Evolutionary conservation across 2,113 vertebrate genomes (phyloP), one percentile per base, ranked within the genome.

Genomic region (Cisticola juncidis): DNA sequence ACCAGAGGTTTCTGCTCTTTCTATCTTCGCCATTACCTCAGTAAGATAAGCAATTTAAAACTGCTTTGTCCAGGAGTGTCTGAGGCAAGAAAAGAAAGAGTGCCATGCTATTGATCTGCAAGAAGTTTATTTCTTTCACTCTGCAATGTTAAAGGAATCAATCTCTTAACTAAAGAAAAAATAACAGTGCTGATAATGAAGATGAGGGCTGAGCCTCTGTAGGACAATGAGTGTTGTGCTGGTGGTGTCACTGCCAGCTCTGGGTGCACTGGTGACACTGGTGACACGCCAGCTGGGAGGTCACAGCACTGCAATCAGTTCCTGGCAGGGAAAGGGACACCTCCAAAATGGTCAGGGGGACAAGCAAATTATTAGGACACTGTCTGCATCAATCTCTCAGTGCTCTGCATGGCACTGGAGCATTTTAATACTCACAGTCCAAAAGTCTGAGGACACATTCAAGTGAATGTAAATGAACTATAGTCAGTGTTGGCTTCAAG

Each of bases 101-200:
- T 69, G 25, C 65, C 38, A 17, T 36, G 31, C 54, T 94, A 98
- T 95, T 94, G 96, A 98, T 97, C 85, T 68, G 29, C 40, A 79
- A 92, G 65, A 90, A 96, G 72, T 95, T 97, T 97, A 95, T 97
- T 97, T 97, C 72, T 97, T 96, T 83, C 76, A 94, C 83, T 95
- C 86, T 68, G 31, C 83, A 94, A 90, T 73, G 92, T 89, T 94
- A 94, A 95, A 97, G 92, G 70, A 97, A 97, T 98, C 96, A 97
- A 97, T 97, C 85, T 90, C 89, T 97, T 94, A 96, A 97, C 90
- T 94, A 90, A 97, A 97, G 95, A 54, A 96, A 94, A 97, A 97
- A 93, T 79, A 86, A 73, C 0, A 0, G 72, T 94, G 94, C 94
- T 92, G 94, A 96, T 97, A 97, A 97, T 87, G 60, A 64, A 78